These are phyloP conservation scores for Epistrophe eligans DNA, from an alignment of 2,888 invertebrate genomes.

Conservation along the genomic window DNA sequence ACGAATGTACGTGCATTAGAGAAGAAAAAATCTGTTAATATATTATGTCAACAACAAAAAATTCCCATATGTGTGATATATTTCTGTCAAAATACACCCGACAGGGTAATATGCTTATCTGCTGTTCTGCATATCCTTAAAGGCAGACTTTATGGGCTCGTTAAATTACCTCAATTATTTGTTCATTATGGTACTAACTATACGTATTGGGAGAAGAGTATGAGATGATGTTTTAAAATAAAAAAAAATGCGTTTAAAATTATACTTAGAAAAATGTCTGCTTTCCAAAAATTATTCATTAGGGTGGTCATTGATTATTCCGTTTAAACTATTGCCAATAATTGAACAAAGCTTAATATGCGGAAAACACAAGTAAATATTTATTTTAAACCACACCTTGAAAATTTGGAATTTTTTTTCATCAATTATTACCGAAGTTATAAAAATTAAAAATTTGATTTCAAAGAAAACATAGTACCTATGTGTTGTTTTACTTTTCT, in stretches of 20 bases:
- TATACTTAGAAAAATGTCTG: background rate
- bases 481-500: too few relatives aligned
- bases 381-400: too few relatives aligned
- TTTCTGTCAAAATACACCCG: constrained; percentile 47
- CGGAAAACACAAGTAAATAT: too few relatives aligned
- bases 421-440: too few relatives aligned
- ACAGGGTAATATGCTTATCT: constrained; percentile 36
- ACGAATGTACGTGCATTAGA: background rate
- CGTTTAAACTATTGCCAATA: too few relatives aligned
- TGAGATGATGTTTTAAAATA: too few relatives aligned
- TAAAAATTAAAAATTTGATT: too few relatives aligned
- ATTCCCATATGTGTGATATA: constrained; percentile 46
- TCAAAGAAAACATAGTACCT: too few relatives aligned
- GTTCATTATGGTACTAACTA: constrained; percentile 38
- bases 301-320: too few relatives aligned
- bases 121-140: constrained; percentile 9
- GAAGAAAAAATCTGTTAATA: constrained; percentile 17
- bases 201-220: background rate
- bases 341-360: too few relatives aligned
- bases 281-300: background rate
- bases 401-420: too few relatives aligned
- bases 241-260: background rate
- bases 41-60: constrained; percentile 17
- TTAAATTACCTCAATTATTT: constrained; percentile 59
- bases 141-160: constrained; percentile 37